These are phyloP conservation scores for Coboldia fuscipes DNA, from an alignment of 1,140 invertebrate genomes.

Conservation along the genomic window DNA sequence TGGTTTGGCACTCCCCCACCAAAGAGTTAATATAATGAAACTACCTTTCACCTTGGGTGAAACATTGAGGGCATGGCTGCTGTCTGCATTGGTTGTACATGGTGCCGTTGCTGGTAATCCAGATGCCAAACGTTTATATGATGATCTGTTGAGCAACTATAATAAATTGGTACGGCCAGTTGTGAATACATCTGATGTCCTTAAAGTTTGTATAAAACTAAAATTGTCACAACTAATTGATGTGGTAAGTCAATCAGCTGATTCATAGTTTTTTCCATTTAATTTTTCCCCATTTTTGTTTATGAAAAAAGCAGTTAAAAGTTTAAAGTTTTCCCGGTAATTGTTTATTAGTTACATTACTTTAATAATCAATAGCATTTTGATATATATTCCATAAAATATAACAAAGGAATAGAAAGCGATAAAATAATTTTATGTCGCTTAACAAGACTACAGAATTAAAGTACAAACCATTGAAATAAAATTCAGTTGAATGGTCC, in stretches of 20 bases:
- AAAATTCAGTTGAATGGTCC: too few relatives aligned
- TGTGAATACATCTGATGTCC: slow-evolving; percentile 75
- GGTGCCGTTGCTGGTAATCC: slow-evolving; percentile 48
- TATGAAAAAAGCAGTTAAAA: not conserved
- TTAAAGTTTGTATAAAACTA: slow-evolving; percentile 83
- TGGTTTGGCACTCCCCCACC: too few relatives aligned
- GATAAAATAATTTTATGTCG: not conserved
- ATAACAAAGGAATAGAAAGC: not conserved
- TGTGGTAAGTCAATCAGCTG: slow-evolving; percentile 84
- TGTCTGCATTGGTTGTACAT: slow-evolving; percentile 26
- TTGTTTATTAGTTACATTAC: too few relatives aligned
- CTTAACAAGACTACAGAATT: not conserved
- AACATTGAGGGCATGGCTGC: slow-evolving; percentile 20
- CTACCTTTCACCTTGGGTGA: too few relatives aligned
- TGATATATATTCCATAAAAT: not conserved
- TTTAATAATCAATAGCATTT: not conserved
- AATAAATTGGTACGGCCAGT: slow-evolving; percentile 87
- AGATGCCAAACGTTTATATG: slow-evolving; percentile 76
- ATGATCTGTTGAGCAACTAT: slow-evolving; percentile 80
- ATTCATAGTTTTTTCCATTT: not conserved
- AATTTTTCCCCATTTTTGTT: not conserved
- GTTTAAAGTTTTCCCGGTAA: too few relatives aligned
- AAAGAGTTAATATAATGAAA: too few relatives aligned
- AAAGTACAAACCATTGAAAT: too few relatives aligned
- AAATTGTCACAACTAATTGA: slow-evolving; percentile 87